Conservation (phyloP, 2,888 invertebrate species). For the Macrosoma leucophasiata region DNA sequence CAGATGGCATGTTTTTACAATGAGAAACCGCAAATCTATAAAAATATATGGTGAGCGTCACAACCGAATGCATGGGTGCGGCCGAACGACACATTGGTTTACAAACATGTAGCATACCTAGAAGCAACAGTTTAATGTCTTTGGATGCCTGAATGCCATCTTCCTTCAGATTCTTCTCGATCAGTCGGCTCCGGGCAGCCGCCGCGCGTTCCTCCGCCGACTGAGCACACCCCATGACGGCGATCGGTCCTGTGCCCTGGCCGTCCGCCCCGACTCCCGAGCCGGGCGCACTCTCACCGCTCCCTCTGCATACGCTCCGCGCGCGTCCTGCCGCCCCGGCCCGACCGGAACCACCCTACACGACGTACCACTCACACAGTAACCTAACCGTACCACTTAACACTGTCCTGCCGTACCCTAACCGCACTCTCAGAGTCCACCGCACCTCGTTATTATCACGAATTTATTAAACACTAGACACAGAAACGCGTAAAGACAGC, state of each 20-base stretch:
- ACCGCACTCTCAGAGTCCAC: slow-evolving; percentile 29
- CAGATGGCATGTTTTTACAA: slow-evolving; percentile 5
- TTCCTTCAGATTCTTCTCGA: slow-evolving; percentile 98
- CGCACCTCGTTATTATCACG: slow-evolving; percentile 34
- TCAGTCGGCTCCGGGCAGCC: slow-evolving; percentile 96
- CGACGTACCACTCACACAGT: slow-evolving; percentile 61
- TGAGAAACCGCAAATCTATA: slow-evolving; percentile 1
- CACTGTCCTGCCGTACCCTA: slow-evolving; percentile 40
- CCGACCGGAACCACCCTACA: slow-evolving; percentile 66
- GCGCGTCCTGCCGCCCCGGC: slow-evolving; percentile 65
- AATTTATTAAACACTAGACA: slow-evolving; percentile 44
- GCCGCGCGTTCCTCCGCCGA: slow-evolving; percentile 99
- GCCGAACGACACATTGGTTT: slow-evolving; percentile 32
- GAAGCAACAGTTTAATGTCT: slow-evolving; percentile 97
- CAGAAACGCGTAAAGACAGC: slow-evolving; percentile 53
- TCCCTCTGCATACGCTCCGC: slow-evolving; percentile 71
- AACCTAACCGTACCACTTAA: slow-evolving; percentile 64
- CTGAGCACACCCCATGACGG: slow-evolving; percentile 98
- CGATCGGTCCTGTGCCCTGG: slow-evolving; percentile 67
- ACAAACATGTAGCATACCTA: slow-evolving; percentile 83
- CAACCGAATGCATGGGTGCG: slow-evolving; percentile 57
- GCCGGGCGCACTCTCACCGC: slow-evolving; percentile 78
- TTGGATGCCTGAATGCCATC: slow-evolving; percentile 99
- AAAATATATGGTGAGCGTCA: slow-evolving; percentile 3
- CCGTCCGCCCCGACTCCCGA: slow-evolving; percentile 73